Base-by-base conservation (phyloP, 2,888 invertebrate species). In the Parascotia fuliginaria region DNA sequence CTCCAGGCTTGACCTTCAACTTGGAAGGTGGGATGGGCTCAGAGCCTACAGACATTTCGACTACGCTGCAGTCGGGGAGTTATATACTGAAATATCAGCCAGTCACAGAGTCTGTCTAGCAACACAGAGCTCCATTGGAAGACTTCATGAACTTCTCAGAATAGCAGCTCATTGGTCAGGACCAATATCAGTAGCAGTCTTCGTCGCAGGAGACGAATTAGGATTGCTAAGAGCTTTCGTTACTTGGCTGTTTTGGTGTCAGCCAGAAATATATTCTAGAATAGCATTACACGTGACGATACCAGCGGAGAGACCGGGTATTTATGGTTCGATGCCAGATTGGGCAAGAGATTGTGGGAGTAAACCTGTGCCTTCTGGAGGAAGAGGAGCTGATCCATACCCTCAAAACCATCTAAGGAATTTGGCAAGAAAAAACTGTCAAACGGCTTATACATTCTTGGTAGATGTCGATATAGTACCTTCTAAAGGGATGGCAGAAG, bases 381-480 rank as follows among this genome's bases (percentile, higher is more conserved):
- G 93, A 14, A 87, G 96, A 28, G 90, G 94, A 1, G 83, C 91
- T 0, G 94, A 95, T 41, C 94, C 96, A 0, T 98, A 98, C 79
- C 98, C 98, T 0, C 98, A 98, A 86, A 98, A 98, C 77, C 97
- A 97, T 75, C 89, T 98, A 88, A 92, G 98, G 61, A 98, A 98
- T 81, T 85, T 97, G 44, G 98, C 97, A 0, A 89, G 97, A 42
- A 96, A 96, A 75, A 97, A 96, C 72, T 97, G 97, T 65, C 96
- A 96, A 69, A 95, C 95, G 2, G 93, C 94, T 29, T 96, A 95
- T 81, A 96, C 97, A 36, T 97, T 97, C 76, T 90, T 97, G 36
- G 97, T 97, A 1, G 98, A 98, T 82, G 95, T 98, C 6, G 98
- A 98, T 80, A 96, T 98, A 56, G 95, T 98, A 51, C 97, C 98